phyloP scores from a whole-genome alignment of 2,113 vertebrate species.

The Notarius lentiginosus region DNA sequence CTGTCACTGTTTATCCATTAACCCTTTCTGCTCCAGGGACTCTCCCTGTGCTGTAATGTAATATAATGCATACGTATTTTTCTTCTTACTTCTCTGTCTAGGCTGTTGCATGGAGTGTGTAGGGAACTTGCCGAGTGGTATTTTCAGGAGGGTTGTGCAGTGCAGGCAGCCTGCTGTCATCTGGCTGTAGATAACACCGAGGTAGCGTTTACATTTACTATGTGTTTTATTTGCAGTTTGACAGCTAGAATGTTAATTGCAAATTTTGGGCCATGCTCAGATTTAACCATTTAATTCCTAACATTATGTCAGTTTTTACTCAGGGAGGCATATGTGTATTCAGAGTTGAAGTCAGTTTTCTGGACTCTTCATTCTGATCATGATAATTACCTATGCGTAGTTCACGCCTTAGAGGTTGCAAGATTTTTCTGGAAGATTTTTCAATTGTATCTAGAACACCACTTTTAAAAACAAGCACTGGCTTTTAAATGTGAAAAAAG shows the following conservation, averaged over 20 bases:
- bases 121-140: conserved; percentile 90
- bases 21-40: neutral
- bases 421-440: neutral
- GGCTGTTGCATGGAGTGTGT: conserved; percentile 83
- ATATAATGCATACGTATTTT: neutral
- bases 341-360: neutral
- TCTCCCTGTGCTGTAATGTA: neutral
- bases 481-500: too few relatives aligned
- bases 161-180: conserved; percentile 90
- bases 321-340: neutral
- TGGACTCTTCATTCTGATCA: neutral
- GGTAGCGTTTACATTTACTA: conserved; percentile 65
- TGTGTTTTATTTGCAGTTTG: neutral
- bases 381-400: neutral
- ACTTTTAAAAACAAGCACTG: too few relatives aligned
- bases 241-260: neutral
- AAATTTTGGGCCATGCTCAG: neutral
- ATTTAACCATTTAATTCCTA: neutral
- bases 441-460: neutral
- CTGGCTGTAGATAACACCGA: conserved; percentile 87
- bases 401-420: neutral
- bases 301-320: neutral
- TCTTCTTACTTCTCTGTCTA: conserved; percentile 57
- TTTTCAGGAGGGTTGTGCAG: conserved; percentile 86
- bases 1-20: neutral